phyloP scores from a whole-genome alignment of 2,888 invertebrate species.

The Caenorhabditis sp. region DNA sequence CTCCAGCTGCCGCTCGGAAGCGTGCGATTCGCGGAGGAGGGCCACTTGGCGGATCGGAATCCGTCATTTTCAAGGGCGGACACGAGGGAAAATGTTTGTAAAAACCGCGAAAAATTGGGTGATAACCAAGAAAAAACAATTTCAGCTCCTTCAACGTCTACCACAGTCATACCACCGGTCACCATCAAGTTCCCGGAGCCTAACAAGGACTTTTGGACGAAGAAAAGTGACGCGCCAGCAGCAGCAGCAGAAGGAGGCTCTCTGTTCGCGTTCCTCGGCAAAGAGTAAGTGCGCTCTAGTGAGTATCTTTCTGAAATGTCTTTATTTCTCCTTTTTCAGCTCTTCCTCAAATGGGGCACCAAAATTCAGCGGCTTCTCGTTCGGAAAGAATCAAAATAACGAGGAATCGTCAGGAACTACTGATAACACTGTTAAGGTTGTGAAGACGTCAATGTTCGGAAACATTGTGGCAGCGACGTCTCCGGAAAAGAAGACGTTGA shows the following conservation, averaged over 20 bases:
- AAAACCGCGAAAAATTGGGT: too few species aligned
- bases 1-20: slow-evolving; percentile 57
- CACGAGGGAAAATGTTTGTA: neutral
- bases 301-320: neutral
- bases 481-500: neutral
- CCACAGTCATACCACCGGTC: slow-evolving; percentile 37
- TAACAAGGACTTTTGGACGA: slow-evolving; percentile 69
- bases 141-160: slow-evolving; percentile 10
- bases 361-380: slow-evolving; percentile 62
- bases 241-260: slow-evolving; percentile 23
- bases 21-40: slow-evolving; percentile 73
- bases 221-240: slow-evolving; percentile 17
- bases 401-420: neutral
- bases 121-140: too few species aligned
- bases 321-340: too few species aligned
- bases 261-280: slow-evolving; percentile 55
- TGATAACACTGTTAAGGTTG: neutral
- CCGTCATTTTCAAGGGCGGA: slow-evolving; percentile 64
- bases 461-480: too few species aligned
- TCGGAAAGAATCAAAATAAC: slow-evolving; percentile 45
- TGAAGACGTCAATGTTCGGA: slow-evolving; percentile 22
- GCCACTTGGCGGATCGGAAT: slow-evolving; percentile 65
- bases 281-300: slow-evolving; percentile 30
- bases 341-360: too few species aligned
- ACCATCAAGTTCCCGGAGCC: slow-evolving; percentile 67